These are phyloP conservation scores for Imbricaverruca yamaguchii DNA, from an alignment of 2,888 invertebrate species.

Conservation along the genomic window DNA sequence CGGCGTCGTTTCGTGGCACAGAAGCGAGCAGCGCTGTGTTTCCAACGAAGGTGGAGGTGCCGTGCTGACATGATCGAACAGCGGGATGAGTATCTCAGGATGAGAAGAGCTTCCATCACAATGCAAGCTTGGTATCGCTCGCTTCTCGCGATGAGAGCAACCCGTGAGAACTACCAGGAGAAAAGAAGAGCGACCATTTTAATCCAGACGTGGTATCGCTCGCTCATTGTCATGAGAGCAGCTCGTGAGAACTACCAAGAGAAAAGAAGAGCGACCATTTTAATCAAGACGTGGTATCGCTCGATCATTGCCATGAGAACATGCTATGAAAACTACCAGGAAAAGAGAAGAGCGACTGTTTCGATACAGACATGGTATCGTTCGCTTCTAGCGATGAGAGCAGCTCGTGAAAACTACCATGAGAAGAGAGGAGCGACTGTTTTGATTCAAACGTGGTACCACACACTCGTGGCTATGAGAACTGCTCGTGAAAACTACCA, in stretches of 20 bases:
- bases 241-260: neutral
- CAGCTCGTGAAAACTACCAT: neutral
- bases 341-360: neutral
- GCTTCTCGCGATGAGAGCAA: neutral
- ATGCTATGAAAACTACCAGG: neutral
- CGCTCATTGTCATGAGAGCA: neutral
- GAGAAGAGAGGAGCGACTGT: neutral
- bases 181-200: neutral
- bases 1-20: neutral
- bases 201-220: conserved; percentile 23
- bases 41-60: neutral
- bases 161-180: conserved; percentile 10
- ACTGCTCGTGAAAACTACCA: too few species aligned
- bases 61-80: neutral
- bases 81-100: conserved; percentile 4
- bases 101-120: neutral
- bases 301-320: neutral
- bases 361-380: neutral
- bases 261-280: neutral
- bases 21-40: neutral
- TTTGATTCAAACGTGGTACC: conserved; percentile 9
- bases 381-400: neutral
- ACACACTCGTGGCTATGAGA: too few species aligned
- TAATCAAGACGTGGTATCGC: conserved; percentile 24
- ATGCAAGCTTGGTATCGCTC: conserved; percentile 24